Evolutionary conservation across 2,888 invertebrate genomes (phyloP).

Genomic region (Brachyopa scutellaris): DNA sequence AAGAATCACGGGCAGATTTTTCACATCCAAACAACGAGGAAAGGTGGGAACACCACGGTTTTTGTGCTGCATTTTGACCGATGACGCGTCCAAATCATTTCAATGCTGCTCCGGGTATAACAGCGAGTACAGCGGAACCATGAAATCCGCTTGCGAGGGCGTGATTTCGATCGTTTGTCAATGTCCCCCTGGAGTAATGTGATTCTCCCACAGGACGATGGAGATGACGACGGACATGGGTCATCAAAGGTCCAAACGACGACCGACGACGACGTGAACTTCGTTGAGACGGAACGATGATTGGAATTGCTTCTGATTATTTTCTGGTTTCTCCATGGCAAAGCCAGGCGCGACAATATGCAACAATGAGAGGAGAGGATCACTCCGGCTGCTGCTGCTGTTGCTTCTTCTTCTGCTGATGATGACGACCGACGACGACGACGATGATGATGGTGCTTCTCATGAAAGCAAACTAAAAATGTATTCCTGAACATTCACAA

Average conservation of each 20-base stretch:
- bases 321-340: constrained; percentile 9
- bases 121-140: neutral
- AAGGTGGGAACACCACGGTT: constrained; percentile 45
- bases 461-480: constrained; percentile 62
- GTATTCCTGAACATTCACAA: constrained; percentile 50
- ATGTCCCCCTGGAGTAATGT: constrained; percentile 37
- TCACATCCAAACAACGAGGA: neutral
- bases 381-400: constrained; percentile 1
- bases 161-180: constrained; percentile 73
- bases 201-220: neutral
- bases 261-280: constrained; percentile 6
- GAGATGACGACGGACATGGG: constrained; percentile 53
- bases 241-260: constrained; percentile 50
- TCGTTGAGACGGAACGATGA: constrained; percentile 34
- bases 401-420: no score
- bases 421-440: neutral
- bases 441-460: constrained; percentile 49
- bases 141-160: constrained; percentile 63
- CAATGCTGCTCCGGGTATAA: constrained; percentile 30
- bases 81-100: constrained; percentile 71
- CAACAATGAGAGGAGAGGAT: constrained; percentile 47
- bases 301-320: constrained; percentile 57
- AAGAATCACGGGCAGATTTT: constrained; percentile 11
- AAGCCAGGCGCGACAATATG: constrained; percentile 47
- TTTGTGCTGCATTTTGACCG: constrained; percentile 65